Evolutionary conservation across 2,797 vertebrate species (phyloP).

Genomic region (Yasuhikotakia modesta): DNA sequence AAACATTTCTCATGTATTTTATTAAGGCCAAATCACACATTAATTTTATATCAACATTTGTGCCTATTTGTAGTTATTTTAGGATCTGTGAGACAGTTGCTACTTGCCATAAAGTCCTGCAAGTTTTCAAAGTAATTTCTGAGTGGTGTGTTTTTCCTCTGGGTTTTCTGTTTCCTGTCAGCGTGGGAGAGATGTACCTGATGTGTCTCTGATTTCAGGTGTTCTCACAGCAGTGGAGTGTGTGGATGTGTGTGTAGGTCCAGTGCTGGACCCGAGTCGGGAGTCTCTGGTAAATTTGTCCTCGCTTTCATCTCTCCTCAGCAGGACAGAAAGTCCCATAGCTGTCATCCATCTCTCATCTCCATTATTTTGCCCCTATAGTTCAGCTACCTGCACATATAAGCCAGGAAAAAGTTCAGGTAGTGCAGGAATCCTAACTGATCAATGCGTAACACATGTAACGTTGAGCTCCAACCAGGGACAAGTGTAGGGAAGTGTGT

Average conservation of each 20-base stretch:
- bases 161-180: not conserved
- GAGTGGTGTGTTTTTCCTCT: not conserved
- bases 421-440: slow-evolving; percentile 14
- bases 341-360: slow-evolving; percentile 29
- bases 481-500: slow-evolving; percentile 7
- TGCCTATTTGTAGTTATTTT: too few relatives aligned
- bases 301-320: slow-evolving; percentile 30
- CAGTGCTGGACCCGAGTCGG: slow-evolving; percentile 5
- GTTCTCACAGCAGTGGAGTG: slow-evolving; percentile 10
- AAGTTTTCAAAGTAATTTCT: too few relatives aligned
- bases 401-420: slow-evolving; percentile 16
- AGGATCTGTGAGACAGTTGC: too few relatives aligned
- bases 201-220: slow-evolving; percentile 13
- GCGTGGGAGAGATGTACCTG: not conserved
- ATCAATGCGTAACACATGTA: slow-evolving; percentile 30
- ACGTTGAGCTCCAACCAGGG: slow-evolving; percentile 25
- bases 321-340: slow-evolving; percentile 34
- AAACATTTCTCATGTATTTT: too few relatives aligned
- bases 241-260: not conserved
- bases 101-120: too few relatives aligned
- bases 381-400: slow-evolving; percentile 33
- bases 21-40: too few relatives aligned
- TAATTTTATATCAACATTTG: too few relatives aligned
- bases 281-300: slow-evolving; percentile 35
- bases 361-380: slow-evolving; percentile 27